phyloP scores from a whole-genome alignment of 2,888 invertebrate genomes.

The Temnothorax rugatulus region DNA sequence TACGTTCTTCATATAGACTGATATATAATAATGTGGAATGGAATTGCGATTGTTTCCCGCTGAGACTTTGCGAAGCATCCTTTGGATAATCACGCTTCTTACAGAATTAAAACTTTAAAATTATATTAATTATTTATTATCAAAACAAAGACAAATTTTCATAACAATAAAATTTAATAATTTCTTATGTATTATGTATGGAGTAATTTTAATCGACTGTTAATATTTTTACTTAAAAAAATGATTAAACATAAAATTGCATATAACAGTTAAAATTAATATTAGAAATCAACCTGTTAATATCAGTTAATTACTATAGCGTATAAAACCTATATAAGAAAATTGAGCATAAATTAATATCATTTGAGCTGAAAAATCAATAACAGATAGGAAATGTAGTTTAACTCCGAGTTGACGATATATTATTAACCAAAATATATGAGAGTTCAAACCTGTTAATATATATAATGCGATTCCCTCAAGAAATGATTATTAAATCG shows the following conservation, averaged over 20 bases:
- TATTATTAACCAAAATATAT: background rate
- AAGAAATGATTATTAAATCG: background rate
- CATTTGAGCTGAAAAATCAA: background rate
- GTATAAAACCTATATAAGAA: background rate
- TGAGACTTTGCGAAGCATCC: background rate
- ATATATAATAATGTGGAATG: background rate
- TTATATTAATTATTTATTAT: background rate
- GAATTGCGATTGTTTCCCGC: slow-evolving; percentile 1
- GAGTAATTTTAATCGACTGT: background rate
- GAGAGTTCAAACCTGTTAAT: background rate
- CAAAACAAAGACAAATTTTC: background rate
- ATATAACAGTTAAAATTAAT: background rate
- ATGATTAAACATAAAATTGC: background rate
- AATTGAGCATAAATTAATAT: background rate
- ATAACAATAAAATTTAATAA: background rate
- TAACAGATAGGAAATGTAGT: background rate
- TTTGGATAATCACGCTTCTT: background rate
- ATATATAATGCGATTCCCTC: background rate
- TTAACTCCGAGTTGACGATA: background rate
- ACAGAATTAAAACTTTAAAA: background rate
- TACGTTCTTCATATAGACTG: background rate
- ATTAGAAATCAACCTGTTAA: background rate
- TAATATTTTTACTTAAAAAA: background rate
- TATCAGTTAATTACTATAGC: background rate
- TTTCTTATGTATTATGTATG: background rate